Base-by-base conservation (phyloP, 2,888 invertebrate species). In the Cephus spinipes region DNA sequence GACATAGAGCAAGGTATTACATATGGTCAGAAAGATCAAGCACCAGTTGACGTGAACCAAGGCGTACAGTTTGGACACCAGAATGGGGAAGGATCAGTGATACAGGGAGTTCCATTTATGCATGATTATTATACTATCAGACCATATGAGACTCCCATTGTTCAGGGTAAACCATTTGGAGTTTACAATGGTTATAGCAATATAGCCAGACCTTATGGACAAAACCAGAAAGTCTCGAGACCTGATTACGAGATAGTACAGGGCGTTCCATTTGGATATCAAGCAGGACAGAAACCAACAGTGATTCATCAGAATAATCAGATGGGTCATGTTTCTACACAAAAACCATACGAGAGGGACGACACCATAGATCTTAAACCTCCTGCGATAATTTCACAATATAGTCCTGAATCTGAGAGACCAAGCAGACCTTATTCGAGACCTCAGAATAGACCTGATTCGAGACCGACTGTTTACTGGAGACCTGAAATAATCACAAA, bases 341-440 rank as follows among this genome's bases (percentile, higher is more conserved):
- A n/a, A 4, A 79, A 76, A 30, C 81, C 84, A 9, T 78, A 82
- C 31, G 77, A 81, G n/a, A 81, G 80, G 15, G 86, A 87, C n/a
- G 89, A 89, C 30, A 85, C 86, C 12, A 85, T 87, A 32, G 87
- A 90, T 55, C 77, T 89, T 4, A 89, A 88, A 34, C 87, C 89
- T 12, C 89, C 90, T 0, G 88, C 85, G 0, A 85, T 85, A 11
- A 82, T 81, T 77, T 76, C 87, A 2, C 84, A 84, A 15, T 85
- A 86, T 40, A 83, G 82, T 0, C 75, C 78, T 11, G 80, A 83
- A 68, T 79, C 83, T 4, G 86, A 88, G 3, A 87, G 87, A 12
- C 87, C 88, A 9, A 11, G 36, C 23, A 85, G 87, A 79, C 88
- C 88, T 12, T 87, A 83, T 68, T 77, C 84, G 4, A 85, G 86